Evolutionary conservation across 2,797 vertebrate species (phyloP), one percentile per base, ranked within the genome.

Genomic region (Cottoperca gobio): DNA sequence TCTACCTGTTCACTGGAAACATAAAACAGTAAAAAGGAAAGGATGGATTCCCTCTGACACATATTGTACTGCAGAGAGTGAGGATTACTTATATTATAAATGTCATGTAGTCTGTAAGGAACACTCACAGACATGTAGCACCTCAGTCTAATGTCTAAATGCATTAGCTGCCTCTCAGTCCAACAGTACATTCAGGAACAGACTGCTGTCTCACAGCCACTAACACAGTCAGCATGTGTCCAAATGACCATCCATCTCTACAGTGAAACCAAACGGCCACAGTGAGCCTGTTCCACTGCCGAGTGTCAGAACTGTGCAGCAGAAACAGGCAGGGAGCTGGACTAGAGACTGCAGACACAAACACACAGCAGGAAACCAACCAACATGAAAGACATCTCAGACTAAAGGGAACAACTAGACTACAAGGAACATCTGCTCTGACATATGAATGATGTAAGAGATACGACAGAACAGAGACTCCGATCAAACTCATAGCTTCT

Each of bases 341-440:
- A 53, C 8, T 2, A 9, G 1, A 70, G 13, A 42, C 57, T 37
- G n/a, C 10, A 58, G 59, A 61, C 31, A 57, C 12, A 40, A 76
- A 55, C 42, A 60, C 45, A 13, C 21, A 43, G 63, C 54, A 59
- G 64, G 64, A 76, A 69, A 70, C 40, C 61, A 21, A n/a, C 23
- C 24, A 23, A 76, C 37, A 79, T 54, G 13, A 58, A 83, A 58
- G 16, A 12, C 11, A 46, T 11, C 46, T 28, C 62, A 26, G 35
- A 42, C 43, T 58, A 16, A 28, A 53, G 5, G 16, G 16, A 53
- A 37, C 14, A 9, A 14, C 58, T 35, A 4, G 7, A 50, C 37
- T 19, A 28, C 53, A 42, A 16, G 1, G 11, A 42, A 37, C 39
- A n/a, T 64, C 21, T 54, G 49, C 23, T n/a, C 4, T 21, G 46